These are phyloP conservation scores for Petrocephalus zakoni DNA, from an alignment of 2,113 vertebrate species.

Conservation along the genomic window DNA sequence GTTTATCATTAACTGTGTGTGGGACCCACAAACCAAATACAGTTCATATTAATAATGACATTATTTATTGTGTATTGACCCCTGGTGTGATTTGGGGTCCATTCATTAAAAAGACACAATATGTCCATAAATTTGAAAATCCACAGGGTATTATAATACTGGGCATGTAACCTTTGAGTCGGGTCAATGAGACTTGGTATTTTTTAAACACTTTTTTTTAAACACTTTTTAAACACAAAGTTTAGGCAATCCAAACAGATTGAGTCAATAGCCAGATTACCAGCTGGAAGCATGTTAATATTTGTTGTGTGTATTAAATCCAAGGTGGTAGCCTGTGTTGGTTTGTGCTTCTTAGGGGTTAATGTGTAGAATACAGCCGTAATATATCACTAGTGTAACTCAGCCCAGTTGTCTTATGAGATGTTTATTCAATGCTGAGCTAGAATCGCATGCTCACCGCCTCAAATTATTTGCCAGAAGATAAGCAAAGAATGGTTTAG, in stretches of 20 bases:
- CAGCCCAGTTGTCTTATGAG: slow-evolving; percentile 44
- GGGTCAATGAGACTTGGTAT: background rate
- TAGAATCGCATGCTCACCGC: slow-evolving; percentile 23
- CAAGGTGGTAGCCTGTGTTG: slow-evolving; percentile 44
- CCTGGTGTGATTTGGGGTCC: background rate
- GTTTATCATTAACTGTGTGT: slow-evolving; percentile 2
- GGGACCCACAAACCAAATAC: background rate
- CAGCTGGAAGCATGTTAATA: background rate
- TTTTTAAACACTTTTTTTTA: background rate
- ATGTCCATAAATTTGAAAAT: background rate
- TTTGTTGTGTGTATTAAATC: slow-evolving; percentile 23
- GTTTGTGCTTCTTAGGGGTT: slow-evolving; percentile 41
- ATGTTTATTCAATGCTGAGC: slow-evolving; percentile 26
- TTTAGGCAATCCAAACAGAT: background rate
- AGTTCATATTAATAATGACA: background rate
- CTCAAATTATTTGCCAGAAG: slow-evolving; percentile 27
- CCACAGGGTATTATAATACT: background rate
- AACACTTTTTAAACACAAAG: background rate
- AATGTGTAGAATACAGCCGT: slow-evolving; percentile 43
- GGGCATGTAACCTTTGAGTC: background rate
- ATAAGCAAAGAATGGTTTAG: slow-evolving; percentile 5
- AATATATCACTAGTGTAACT: slow-evolving; percentile 48
- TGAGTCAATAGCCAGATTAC: background rate
- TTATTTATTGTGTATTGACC: background rate
- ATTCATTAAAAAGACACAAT: background rate